Conservation (phyloP, 2,113 vertebrate species). For the Boulengeromyrus knoepffleri region DNA sequence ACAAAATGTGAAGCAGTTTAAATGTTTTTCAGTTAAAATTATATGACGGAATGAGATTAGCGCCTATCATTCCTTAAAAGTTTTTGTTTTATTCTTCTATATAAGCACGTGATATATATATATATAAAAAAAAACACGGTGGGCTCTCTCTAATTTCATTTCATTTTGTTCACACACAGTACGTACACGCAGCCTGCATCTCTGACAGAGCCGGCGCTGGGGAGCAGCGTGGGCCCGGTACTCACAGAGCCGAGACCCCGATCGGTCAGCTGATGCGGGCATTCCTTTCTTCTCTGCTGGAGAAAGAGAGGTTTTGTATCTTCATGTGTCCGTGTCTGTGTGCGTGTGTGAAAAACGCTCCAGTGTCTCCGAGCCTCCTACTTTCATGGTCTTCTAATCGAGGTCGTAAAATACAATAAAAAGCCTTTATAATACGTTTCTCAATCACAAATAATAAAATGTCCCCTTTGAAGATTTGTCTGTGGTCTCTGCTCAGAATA, state of each 20-base stretch:
- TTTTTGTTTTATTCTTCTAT: neutral
- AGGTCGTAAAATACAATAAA: conserved; percentile 39
- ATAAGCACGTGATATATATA: neutral
- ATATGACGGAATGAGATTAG: neutral
- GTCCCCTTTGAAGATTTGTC: conserved; percentile 15
- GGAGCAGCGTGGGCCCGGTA: neutral
- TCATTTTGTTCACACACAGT: neutral
- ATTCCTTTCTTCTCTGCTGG: conserved; percentile 30
- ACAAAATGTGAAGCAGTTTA: neutral
- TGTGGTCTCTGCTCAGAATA: conserved; percentile 14
- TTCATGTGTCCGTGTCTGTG: conserved; percentile 37
- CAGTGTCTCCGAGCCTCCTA: conserved; percentile 45
- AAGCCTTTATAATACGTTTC: conserved; percentile 37
- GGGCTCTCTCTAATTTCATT: neutral
- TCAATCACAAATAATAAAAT: conserved; percentile 44
- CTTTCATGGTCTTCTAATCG: conserved; percentile 33
- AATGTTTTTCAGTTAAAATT: neutral
- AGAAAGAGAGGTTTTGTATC: conserved; percentile 23
- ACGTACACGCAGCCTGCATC: neutral
- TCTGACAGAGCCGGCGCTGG: neutral
- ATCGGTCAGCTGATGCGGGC: conserved; percentile 49
- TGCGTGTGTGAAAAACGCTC: conserved; percentile 39
- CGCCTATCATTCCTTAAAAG: neutral
- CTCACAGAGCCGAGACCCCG: conserved; percentile 18
- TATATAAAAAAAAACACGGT: neutral